Evolutionary conservation across 2,888 invertebrate genomes (phyloP), one percentile per base, ranked within the genome.

Genomic region (Ethmia dodecea): DNA sequence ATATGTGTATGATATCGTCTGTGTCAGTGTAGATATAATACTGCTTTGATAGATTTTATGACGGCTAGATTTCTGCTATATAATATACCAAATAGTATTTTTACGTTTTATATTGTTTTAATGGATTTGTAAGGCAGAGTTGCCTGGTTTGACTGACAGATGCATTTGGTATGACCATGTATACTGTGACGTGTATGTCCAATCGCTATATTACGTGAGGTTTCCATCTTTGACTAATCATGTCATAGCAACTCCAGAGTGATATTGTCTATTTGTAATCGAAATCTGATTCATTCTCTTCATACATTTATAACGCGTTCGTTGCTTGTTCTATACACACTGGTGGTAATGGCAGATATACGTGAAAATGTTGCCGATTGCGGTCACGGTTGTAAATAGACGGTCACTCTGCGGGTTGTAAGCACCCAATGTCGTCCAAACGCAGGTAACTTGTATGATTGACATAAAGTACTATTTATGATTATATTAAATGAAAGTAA

Each of bases 51-150:
- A 80, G 78, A 65, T 71, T 78, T 73, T 78, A 77, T 72, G 83
- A 78, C 72, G 72, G 79, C 80, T 84, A 80, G 80, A 76, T 74
- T 69, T 78, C 78, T 76, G 80, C 81, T 81, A 78, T 80, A 81
- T 81, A 69, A 70, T 35, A 76, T 83, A 84, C 86, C 86, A 86
- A 86, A 86, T 84, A 84, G 84, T 86, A 84, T 86, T 84, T 83
- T 84, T 84, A 84, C 73, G 78, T 80, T 84, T 72, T 81, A 75
- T 81, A 77, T 78, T 77, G 69, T 77, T 81, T 63, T 73, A 74
- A 70, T 69, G 57, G 63, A 72, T 78, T 74, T 75, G 73, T 77
- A 72, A 20, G 30, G 18, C 16, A 48, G 57, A 45, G 70, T 68
- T 65, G 64, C 52, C 55, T 50, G 38, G 35, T 35, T 31, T 35